These are phyloP conservation scores for Agriopis marginaria DNA, from an alignment of 2,888 invertebrate species.

Conservation along the genomic window DNA sequence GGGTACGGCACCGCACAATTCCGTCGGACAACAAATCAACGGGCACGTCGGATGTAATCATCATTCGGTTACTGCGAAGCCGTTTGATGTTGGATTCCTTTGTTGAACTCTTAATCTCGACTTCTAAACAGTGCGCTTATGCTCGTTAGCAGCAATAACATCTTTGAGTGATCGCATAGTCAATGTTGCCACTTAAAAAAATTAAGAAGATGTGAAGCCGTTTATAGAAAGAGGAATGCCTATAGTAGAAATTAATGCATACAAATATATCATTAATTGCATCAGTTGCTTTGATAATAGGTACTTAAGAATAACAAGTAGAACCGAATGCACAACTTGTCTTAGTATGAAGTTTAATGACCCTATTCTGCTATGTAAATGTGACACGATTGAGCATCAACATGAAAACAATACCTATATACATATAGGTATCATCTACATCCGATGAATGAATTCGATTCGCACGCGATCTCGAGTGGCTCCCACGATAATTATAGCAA, in stretches of 20 bases:
- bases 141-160: conserved; percentile 40
- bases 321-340: background rate
- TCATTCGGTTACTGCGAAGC: conserved; percentile 64
- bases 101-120: conserved; percentile 56
- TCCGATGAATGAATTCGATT: conserved; percentile 63
- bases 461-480: conserved; percentile 66
- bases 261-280: background rate
- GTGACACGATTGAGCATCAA: conserved; percentile 41
- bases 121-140: conserved; percentile 43
- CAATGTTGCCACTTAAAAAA: conserved; percentile 20
- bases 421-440: conserved; percentile 54
- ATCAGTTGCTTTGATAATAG: too few species aligned
- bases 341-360: conserved; percentile 1
- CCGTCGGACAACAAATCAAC: conserved; percentile 57
- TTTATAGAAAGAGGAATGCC: conserved; percentile 12
- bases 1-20: conserved; percentile 48
- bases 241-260: background rate
- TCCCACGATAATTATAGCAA: conserved; percentile 82
- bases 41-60: conserved; percentile 70
- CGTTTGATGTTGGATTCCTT: conserved; percentile 73
- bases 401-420: conserved; percentile 46
- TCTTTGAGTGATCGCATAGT: conserved; percentile 36
- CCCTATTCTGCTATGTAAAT: conserved; percentile 18
- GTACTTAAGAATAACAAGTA: too few species aligned
- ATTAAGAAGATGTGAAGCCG: conserved; percentile 3